Evolutionary conservation across 2,888 invertebrate species (phyloP).

Genomic region (Hylaea fasciaria): DNA sequence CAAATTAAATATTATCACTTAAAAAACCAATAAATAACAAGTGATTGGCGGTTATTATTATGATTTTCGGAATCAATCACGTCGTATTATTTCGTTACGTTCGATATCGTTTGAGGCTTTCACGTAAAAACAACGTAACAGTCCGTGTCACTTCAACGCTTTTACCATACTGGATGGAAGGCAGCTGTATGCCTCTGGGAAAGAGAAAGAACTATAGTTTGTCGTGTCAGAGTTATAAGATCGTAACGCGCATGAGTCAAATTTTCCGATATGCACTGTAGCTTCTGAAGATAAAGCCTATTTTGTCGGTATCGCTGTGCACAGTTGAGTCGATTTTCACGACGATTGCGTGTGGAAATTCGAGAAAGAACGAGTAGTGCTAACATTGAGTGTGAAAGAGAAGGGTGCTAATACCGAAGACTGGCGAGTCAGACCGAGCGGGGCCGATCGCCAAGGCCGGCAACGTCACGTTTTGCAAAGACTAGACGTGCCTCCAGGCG

Average conservation of each 20-base stretch:
- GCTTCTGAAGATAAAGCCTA: constrained; percentile 54
- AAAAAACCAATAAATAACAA: constrained; percentile 43
- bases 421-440: constrained; percentile 66
- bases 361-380: constrained; percentile 66
- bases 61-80: constrained; percentile 55
- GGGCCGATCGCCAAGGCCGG: constrained; percentile 79
- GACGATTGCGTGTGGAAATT: constrained; percentile 76
- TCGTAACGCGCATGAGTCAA: constrained; percentile 50
- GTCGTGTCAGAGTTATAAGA: constrained; percentile 59
- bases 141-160: constrained; percentile 69
- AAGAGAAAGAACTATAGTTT: constrained; percentile 80
- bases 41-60: constrained; percentile 48
- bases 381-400: constrained; percentile 74
- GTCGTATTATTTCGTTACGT: constrained; percentile 66
- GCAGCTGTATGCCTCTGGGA: constrained; percentile 75
- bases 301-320: constrained; percentile 49
- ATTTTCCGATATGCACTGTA: constrained; percentile 53
- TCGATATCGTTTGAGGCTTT: constrained; percentile 61
- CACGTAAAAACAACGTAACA: constrained; percentile 59
- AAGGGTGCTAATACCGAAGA: constrained; percentile 57
- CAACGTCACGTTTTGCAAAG: constrained; percentile 78
- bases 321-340: constrained; percentile 79
- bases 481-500: constrained; percentile 73
- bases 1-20: constrained; percentile 41
- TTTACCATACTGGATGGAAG: constrained; percentile 76